These are phyloP conservation scores for Nasonovia ribisnigri DNA, from an alignment of 2,888 invertebrate genomes.

Conservation along the genomic window DNA sequence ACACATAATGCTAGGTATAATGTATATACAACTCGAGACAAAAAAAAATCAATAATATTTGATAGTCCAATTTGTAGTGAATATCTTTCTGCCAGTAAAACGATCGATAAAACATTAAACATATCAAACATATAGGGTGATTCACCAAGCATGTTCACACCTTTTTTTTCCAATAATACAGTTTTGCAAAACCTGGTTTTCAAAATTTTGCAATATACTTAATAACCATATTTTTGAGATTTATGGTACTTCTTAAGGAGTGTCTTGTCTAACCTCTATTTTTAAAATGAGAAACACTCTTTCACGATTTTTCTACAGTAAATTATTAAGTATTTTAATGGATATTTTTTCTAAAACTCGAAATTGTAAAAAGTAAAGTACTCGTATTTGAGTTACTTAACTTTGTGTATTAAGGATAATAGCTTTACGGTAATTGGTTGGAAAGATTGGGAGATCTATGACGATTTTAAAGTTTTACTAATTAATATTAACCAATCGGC, in stretches of 20 bases:
- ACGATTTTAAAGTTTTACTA: no score
- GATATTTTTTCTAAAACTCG: not conserved
- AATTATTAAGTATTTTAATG: not conserved
- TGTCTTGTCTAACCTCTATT: not conserved
- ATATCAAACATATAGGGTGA: not conserved
- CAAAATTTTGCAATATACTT: not conserved
- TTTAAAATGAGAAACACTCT: not conserved
- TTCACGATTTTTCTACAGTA: not conserved
- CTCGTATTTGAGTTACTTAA: no score
- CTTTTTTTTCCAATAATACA: not conserved
- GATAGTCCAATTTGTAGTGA: not conserved
- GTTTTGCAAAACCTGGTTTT: not conserved
- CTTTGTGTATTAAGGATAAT: no score
- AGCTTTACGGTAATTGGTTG: no score
- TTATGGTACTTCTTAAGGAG: not conserved
- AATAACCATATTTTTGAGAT: not conserved
- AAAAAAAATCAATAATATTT: not conserved
- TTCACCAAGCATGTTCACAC: not conserved
- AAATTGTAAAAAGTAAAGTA: no score
- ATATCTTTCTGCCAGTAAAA: not conserved
- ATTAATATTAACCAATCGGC: no score
- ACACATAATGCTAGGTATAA: not conserved
- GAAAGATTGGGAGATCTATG: no score
- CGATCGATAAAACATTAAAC: not conserved
- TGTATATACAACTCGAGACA: not conserved